Evolutionary conservation across 2,113 vertebrate species (phyloP).

Genomic region (Channa maculata): DNA sequence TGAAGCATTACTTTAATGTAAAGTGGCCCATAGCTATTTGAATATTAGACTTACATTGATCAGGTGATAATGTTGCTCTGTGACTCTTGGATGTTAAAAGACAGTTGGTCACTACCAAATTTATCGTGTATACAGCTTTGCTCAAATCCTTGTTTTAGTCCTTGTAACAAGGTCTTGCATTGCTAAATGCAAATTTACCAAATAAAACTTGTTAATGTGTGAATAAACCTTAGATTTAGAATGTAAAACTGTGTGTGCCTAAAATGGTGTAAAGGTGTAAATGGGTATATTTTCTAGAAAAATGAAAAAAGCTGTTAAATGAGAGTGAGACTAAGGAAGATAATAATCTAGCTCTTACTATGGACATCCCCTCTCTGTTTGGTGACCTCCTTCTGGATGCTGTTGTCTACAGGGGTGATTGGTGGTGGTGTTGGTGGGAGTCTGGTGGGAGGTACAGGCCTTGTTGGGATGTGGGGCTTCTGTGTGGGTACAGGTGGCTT

Average conservation of each 20-base stretch:
- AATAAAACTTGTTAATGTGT: background rate
- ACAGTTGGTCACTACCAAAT: background rate
- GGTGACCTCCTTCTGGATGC: conserved; percentile 88
- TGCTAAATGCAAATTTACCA: no score
- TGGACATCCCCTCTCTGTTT: conserved; percentile 97
- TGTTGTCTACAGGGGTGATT: conserved; percentile 87
- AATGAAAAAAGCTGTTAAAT: background rate
- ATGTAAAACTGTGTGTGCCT: background rate
- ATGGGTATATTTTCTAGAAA: background rate
- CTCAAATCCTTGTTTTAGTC: no score
- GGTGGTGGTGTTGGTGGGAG: conserved; percentile 47
- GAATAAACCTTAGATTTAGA: background rate
- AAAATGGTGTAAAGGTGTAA: background rate
- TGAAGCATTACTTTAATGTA: background rate
- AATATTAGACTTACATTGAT: background rate
- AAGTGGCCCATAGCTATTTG: background rate
- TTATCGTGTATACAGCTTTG: background rate
- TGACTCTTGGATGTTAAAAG: background rate
- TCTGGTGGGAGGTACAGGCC: conserved; percentile 54
- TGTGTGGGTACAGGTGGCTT: conserved; percentile 63
- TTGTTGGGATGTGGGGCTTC: conserved; percentile 59
- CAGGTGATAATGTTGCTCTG: background rate
- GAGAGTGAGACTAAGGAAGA: background rate
- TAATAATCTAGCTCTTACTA: conserved; percentile 86
- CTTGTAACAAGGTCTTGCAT: no score